These are phyloP conservation scores for Alexandromys fortis DNA, from an alignment of 2,113 vertebrate genomes.

Conservation along the genomic window DNA sequence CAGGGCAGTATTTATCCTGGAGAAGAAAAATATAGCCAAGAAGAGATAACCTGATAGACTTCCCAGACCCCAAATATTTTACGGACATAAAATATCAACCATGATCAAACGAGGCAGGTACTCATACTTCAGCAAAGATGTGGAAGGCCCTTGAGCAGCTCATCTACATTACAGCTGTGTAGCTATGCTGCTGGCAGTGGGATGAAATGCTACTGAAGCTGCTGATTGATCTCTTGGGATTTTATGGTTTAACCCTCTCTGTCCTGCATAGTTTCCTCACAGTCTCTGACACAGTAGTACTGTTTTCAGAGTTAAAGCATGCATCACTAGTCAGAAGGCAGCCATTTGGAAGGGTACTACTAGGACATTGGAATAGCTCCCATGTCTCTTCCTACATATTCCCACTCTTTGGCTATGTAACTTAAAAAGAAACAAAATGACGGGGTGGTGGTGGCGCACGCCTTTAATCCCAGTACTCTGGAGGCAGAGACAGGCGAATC, in stretches of 20 bases:
- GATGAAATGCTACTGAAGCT: background rate
- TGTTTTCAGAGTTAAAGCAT: background rate
- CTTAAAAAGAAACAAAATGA: slow-evolving; percentile 21
- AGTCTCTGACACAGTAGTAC: background rate
- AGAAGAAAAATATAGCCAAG: background rate
- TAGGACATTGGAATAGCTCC: background rate
- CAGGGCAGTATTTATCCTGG: background rate
- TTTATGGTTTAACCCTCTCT: background rate
- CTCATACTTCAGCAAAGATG: background rate
- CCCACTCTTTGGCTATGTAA: background rate
- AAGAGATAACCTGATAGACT: slow-evolving; percentile 24
- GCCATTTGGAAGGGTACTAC: background rate
- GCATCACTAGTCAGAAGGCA: slow-evolving; percentile 22
- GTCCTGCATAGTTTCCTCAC: background rate
- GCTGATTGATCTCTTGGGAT: background rate
- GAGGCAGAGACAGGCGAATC: too few species aligned
- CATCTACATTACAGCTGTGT: background rate
- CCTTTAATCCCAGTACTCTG: too few species aligned
- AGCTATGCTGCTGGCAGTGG: background rate
- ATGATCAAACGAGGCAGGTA: background rate
- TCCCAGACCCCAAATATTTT: slow-evolving; percentile 4
- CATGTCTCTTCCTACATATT: background rate
- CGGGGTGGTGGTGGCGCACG: too few species aligned
- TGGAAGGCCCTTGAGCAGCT: background rate
- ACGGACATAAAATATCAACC: background rate